Base-by-base conservation (phyloP, 2,797 vertebrate genomes). In the Spheniscus humboldti region DNA sequence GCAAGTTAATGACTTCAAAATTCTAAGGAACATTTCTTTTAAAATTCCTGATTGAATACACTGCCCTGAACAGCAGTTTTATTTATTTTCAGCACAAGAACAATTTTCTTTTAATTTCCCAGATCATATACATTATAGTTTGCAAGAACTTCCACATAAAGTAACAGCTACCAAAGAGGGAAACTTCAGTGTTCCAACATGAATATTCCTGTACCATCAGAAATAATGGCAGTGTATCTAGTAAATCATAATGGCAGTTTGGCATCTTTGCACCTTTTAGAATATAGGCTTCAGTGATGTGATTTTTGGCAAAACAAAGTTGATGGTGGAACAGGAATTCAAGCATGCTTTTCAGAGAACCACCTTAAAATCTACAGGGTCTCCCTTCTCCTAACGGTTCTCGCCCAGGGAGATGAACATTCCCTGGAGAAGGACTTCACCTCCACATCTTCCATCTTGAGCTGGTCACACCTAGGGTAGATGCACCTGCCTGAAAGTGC, bases 11-110 rank as follows among this genome's bases (percentile, higher is more conserved):
- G 63, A 81, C 63, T 91, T 96, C 72, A 69, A 94, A 96, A 95
- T 97, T 96, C 87, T 47, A 96, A 94, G 67, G 74, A 96, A 97
- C 83, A 75, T 87, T 96, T 94, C 27, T 93, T 97, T 93, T 96
- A 67, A 83, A 97, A 94, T 95, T 88, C 88, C 68, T 93, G 91
- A 96, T 92, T 94, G 92, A 91, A 89, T 91, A 88, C 92, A 94
- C 67, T 74, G 22, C 78, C 19, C 20, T 95, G 39, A 77, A 72
- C 60, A 94, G 90, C 93, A 96, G 86, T 81, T 94, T 45, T 92
- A 91, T 85, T 82, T 79, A 71, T 95, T 96, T 96, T 91, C 76
- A 94, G 86, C 22, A 59, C 60, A 92, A 90, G 74, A 87, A 62
- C 87, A 95, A 92, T 81, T 86, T 87, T 78, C 50, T 94, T 95